phyloP scores from a whole-genome alignment of 2,113 vertebrate genomes.

The Heterocephalus glaber region DNA sequence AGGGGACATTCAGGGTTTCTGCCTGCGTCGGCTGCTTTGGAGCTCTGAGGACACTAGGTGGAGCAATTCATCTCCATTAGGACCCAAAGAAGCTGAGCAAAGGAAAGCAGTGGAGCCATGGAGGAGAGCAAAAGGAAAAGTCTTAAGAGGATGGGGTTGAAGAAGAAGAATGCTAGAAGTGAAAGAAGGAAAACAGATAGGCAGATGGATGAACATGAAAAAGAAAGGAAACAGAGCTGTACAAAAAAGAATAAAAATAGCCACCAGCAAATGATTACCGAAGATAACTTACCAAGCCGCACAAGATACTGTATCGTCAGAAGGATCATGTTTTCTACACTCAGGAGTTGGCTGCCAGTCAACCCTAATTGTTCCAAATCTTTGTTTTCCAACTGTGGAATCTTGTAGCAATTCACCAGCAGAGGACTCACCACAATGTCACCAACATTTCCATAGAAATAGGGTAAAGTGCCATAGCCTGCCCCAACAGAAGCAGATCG shows the following conservation, averaged over 20 bases:
- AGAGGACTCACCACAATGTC: conserved; percentile 98
- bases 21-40: neutral
- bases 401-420: conserved; percentile 97
- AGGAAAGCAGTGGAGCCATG: neutral
- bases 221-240: neutral
- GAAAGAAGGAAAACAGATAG: neutral
- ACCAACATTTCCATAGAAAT: conserved; percentile 98
- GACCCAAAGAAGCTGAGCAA: neutral
- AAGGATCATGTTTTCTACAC: conserved; percentile 95
- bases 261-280: neutral
- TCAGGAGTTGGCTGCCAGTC: conserved; percentile 90
- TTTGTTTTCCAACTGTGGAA: conserved; percentile 92
- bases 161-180: neutral
- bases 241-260: neutral
- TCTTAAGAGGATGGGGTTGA: neutral
- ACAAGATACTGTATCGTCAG: conserved; percentile 97
- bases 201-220: neutral
- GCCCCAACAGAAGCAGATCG: conserved; percentile 61
- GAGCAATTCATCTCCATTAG: conserved; percentile 75
- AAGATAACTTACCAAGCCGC: conserved; percentile 90
- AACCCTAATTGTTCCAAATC: conserved; percentile 91
- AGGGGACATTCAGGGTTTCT: neutral
- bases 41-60: conserved; percentile 76
- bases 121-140: neutral
- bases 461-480: conserved; percentile 98